Conservation (phyloP, 2,113 vertebrate genomes). For the Eira barbara region DNA sequence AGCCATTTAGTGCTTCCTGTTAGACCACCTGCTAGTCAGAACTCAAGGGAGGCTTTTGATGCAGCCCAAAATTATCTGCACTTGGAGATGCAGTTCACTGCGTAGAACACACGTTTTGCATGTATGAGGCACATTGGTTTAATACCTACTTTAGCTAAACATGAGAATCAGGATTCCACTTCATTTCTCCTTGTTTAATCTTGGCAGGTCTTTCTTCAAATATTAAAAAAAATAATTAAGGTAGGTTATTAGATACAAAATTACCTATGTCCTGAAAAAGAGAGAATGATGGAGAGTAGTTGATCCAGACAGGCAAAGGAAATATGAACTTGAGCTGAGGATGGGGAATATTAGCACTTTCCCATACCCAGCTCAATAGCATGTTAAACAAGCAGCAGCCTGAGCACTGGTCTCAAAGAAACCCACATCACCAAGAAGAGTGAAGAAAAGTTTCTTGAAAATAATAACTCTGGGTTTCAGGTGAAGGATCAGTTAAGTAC, state of each 20-base stretch:
- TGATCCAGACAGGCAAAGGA: background rate
- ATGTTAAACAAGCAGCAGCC: background rate
- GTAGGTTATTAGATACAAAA: background rate
- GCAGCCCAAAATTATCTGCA: background rate
- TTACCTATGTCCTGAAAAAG: background rate
- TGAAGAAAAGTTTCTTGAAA: background rate
- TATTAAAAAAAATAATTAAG: background rate
- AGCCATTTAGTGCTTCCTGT: background rate
- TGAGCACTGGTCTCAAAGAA: background rate
- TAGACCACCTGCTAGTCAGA: background rate
- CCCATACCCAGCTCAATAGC: background rate
- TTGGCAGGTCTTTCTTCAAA: background rate
- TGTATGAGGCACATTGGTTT: background rate
- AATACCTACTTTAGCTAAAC: background rate
- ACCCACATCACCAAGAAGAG: background rate
- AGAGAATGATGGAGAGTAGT: background rate
- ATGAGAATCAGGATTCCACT: background rate
- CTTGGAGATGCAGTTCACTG: background rate
- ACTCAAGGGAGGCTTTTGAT: background rate
- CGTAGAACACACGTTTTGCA: background rate
- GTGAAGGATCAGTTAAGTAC: background rate
- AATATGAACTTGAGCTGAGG: background rate
- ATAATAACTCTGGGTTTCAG: background rate
- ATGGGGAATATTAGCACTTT: background rate
- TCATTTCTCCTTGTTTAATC: background rate